Conservation (phyloP, 1,140 invertebrate genomes). For the Orussus abietinus region DNA sequence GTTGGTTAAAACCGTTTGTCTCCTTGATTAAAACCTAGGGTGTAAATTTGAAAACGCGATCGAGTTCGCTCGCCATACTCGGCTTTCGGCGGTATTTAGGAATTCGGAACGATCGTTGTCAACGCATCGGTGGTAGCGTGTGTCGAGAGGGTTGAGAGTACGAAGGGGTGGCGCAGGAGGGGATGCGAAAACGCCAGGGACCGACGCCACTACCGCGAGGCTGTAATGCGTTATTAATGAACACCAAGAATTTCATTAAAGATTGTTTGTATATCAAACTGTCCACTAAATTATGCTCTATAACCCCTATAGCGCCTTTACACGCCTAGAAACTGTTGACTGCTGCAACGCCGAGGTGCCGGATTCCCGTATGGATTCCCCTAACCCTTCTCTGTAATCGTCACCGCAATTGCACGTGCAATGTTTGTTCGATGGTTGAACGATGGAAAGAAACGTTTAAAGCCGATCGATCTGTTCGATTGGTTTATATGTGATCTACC, state of each 20-base stretch:
- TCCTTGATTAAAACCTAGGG: too few species aligned
- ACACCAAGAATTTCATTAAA: conserved; percentile 68
- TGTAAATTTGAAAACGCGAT: neutral
- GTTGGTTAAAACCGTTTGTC: too few species aligned
- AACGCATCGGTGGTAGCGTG: conserved; percentile 24
- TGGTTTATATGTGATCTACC: too few species aligned
- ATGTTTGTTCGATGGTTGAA: conserved; percentile 11
- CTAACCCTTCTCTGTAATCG: conserved; percentile 16
- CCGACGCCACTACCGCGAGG: conserved; percentile 25
- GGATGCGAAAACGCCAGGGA: neutral
- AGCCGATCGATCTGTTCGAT: conserved; percentile 3
- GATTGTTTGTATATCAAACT: conserved; percentile 65
- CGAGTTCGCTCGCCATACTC: too few species aligned
- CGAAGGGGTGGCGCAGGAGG: conserved; percentile 2
- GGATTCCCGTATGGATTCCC: conserved; percentile 3
- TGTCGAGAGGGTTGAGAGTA: too few species aligned
- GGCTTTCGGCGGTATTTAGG: conserved; percentile 22
- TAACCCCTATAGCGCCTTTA: conserved; percentile 48
- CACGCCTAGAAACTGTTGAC: conserved; percentile 46
- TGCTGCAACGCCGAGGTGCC: conserved; percentile 16
- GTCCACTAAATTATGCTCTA: conserved; percentile 62
- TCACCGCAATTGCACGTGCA: conserved; percentile 2
- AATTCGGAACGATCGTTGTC: conserved; percentile 32
- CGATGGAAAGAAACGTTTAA: neutral
- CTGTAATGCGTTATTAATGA: conserved; percentile 66